These are phyloP conservation scores for Xiphophorus hellerii DNA, from an alignment of 2,113 vertebrate species.

Conservation along the genomic window DNA sequence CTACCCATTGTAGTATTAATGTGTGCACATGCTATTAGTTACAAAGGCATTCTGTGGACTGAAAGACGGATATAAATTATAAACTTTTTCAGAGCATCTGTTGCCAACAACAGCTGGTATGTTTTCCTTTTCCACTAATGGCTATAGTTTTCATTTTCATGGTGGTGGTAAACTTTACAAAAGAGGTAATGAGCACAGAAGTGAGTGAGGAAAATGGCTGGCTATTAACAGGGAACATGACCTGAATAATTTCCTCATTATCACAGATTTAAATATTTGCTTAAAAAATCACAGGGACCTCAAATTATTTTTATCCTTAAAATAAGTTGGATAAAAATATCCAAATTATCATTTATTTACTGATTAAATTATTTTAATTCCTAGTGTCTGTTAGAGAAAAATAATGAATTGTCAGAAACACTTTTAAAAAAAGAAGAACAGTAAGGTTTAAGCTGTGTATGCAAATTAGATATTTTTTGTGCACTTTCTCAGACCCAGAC, in stretches of 20 bases:
- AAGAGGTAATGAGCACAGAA: constrained; percentile 15
- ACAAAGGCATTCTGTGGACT: constrained; percentile 18
- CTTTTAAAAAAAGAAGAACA: neutral
- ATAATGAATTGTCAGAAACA: neutral
- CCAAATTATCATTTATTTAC: no score
- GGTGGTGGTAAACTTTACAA: constrained; percentile 5
- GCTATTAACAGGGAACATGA: constrained; percentile 16
- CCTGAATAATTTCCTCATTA: constrained; percentile 40
- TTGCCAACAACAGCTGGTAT: constrained; percentile 29
- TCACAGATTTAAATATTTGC: neutral
- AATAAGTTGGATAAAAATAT: no score
- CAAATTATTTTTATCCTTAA: constrained; percentile 8
- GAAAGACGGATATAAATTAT: constrained; percentile 17
- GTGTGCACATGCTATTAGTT: constrained; percentile 20
- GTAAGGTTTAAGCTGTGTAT: neutral
- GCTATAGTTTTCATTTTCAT: constrained; percentile 16
- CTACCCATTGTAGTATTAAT: constrained; percentile 43
- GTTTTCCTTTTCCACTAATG: constrained; percentile 17
- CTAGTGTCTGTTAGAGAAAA: no score
- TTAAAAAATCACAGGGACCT: constrained; percentile 2
- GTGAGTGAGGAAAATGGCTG: neutral
- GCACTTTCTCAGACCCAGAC: neutral
- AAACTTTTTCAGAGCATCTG: constrained; percentile 24
- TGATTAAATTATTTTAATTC: neutral
- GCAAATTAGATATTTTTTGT: neutral